phyloP scores from a whole-genome alignment of 2,888 invertebrate species.

The Eilema sororculum region DNA sequence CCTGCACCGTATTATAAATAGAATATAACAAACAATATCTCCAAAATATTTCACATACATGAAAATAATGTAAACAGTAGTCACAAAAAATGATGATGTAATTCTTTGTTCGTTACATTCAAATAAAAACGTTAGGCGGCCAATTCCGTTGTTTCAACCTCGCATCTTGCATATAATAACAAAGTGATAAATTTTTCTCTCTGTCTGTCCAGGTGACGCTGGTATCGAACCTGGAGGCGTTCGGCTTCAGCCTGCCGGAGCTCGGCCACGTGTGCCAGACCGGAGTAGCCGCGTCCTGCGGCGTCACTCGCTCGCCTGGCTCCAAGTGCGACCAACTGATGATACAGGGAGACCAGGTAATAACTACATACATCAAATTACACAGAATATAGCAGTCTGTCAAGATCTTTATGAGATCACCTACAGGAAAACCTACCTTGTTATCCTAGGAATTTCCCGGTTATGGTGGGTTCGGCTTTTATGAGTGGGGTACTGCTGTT shows the following conservation, averaged over 20 bases:
- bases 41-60: too few species aligned
- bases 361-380: too few species aligned
- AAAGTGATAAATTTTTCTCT: neutral
- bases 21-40: too few species aligned
- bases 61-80: neutral
- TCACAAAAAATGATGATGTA: neutral
- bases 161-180: neutral
- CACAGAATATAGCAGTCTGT: too few species aligned
- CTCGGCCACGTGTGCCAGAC: constrained; percentile 94
- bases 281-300: constrained; percentile 95
- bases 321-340: constrained; percentile 92
- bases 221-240: constrained; percentile 95
- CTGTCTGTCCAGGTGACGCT: constrained; percentile 92
- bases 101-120: constrained; percentile 7
- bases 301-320: constrained; percentile 91
- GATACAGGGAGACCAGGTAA: constrained; percentile 96
- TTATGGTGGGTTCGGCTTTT: too few species aligned
- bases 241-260: constrained; percentile 92
- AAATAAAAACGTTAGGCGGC: neutral
- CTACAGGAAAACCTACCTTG: too few species aligned
- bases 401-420: too few species aligned
- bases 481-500: too few species aligned
- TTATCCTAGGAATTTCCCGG: too few species aligned
- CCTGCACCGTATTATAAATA: too few species aligned
- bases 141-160: neutral